Evolutionary conservation across 35 echinoderm and acorn worm species (phyloP).

Genomic region (Amphiura filiformis): DNA sequence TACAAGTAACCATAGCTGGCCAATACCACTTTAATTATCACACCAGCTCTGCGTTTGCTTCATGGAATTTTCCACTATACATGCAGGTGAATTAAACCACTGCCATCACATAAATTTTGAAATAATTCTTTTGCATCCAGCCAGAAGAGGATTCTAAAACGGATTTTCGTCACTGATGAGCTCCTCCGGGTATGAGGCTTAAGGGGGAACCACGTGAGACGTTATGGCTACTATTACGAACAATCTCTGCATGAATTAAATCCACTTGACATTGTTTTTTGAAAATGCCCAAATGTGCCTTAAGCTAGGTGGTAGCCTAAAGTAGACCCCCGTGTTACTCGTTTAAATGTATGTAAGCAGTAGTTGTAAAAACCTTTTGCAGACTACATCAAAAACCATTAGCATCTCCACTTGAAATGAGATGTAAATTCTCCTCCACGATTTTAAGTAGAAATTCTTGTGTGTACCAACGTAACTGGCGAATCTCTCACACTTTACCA

Average conservation of each 20-base stretch:
- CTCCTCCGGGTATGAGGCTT: background rate
- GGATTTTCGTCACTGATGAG: background rate
- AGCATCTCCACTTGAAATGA: background rate
- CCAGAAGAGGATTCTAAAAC: background rate
- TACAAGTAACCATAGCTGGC: background rate
- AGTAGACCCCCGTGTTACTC: background rate
- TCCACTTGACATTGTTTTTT: background rate
- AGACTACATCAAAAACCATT: background rate
- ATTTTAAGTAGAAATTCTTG: background rate
- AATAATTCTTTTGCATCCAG: background rate
- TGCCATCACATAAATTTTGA: background rate
- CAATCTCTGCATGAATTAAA: background rate
- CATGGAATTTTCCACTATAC: background rate
- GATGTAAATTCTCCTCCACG: background rate
- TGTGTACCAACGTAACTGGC: background rate
- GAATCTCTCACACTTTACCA: background rate
- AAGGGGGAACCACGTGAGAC: background rate
- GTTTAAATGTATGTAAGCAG: background rate
- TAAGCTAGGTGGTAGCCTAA: background rate
- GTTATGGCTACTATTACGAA: constrained; percentile 2
- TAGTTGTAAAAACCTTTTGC: background rate
- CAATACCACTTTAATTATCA: background rate
- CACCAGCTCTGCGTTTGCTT: background rate
- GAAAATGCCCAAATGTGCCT: constrained; percentile 10
- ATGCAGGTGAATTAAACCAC: background rate